Evolutionary conservation across 2,888 invertebrate genomes (phyloP).

Genomic region (Didymodactylos carnosus): DNA sequence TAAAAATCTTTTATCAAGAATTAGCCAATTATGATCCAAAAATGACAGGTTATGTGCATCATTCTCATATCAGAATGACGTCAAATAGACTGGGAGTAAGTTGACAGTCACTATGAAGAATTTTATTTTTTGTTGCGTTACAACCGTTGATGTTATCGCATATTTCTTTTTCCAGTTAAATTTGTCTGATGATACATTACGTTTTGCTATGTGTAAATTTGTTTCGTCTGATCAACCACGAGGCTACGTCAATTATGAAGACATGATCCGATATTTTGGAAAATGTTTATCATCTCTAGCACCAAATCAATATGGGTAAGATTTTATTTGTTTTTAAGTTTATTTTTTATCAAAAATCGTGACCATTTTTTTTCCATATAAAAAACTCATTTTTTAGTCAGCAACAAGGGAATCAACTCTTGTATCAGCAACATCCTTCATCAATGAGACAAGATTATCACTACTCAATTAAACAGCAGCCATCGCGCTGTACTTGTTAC

Average conservation of each 20-base stretch:
- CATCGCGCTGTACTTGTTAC: too few species aligned
- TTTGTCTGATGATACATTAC: conserved; percentile 19
- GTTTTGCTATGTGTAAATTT: conserved; percentile 22
- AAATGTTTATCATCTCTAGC: not conserved
- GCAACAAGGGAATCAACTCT: too few species aligned
- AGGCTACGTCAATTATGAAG: conserved; percentile 26
- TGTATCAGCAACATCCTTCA: not conserved
- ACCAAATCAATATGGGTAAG: not conserved
- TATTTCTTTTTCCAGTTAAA: conserved; percentile 17
- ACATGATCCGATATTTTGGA: conserved; percentile 22
- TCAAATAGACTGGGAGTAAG: conserved; percentile 19
- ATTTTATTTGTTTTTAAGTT: not conserved
- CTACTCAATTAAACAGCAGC: not conserved
- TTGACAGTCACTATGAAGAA: not conserved
- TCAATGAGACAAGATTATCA: not conserved
- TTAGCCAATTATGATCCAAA: conserved; percentile 21
- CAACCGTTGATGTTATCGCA: not conserved
- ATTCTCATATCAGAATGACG: conserved; percentile 20
- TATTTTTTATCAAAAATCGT: too few species aligned
- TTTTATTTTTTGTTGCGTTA: not conserved
- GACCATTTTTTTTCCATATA: too few species aligned
- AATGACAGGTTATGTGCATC: conserved; percentile 21
- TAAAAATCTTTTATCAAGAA: conserved; percentile 23
- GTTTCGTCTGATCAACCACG: conserved; percentile 19
- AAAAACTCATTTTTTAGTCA: too few species aligned